phyloP scores from a whole-genome alignment of 2,113 vertebrate genomes.

The Zosterops lateralis region DNA sequence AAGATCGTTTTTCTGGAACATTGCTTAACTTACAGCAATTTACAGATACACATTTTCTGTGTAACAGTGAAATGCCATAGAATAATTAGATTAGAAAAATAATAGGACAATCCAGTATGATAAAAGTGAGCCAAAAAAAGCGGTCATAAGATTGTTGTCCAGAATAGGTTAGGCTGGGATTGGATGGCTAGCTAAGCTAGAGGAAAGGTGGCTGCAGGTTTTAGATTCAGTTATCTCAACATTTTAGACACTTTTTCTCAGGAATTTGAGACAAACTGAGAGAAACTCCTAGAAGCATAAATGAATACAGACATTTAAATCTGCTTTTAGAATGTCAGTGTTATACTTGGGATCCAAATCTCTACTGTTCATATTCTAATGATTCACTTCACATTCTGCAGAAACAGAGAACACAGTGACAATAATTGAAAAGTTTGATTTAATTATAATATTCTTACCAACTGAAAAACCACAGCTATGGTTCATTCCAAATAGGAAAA shows the following conservation, averaged over 20 bases:
- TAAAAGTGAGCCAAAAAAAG: background rate
- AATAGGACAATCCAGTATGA: background rate
- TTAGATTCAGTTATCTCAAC: background rate
- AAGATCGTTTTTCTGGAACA: background rate
- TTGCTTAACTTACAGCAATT: background rate
- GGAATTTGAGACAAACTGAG: background rate
- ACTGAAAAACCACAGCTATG: background rate
- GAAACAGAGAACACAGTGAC: background rate
- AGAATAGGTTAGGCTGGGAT: background rate
- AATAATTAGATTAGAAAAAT: background rate
- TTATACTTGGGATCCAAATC: background rate
- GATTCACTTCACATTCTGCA: background rate
- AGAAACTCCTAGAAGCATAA: background rate
- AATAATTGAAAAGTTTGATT: background rate
- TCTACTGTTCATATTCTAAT: background rate
- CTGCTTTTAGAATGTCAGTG: background rate
- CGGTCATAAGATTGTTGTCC: background rate
- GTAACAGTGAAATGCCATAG: background rate
- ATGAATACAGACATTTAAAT: background rate
- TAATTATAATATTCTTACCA: background rate
- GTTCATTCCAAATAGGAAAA: background rate
- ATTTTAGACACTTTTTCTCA: background rate
- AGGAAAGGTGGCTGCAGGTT: background rate
- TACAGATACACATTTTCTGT: background rate
- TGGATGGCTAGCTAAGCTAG: background rate